Evolutionary conservation across 2,113 vertebrate species (phyloP).

Genomic region (Leptosomus discolor): DNA sequence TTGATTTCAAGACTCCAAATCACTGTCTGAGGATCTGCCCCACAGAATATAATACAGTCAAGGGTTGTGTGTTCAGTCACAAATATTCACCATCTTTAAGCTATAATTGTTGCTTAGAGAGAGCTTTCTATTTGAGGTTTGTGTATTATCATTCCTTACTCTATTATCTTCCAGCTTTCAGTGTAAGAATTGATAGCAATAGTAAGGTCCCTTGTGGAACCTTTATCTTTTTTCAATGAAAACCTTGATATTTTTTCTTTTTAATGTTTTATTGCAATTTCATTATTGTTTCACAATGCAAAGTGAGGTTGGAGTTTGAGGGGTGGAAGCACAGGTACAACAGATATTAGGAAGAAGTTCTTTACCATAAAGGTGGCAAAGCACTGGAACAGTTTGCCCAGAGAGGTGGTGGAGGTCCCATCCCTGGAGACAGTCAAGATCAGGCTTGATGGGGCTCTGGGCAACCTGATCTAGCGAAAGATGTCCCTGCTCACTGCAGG

Average conservation of each 20-base stretch:
- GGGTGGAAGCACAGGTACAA: not conserved
- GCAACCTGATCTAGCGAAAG: no score
- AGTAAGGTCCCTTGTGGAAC: not conserved
- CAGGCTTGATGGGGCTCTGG: no score
- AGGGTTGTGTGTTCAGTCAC: not conserved
- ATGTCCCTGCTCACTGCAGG: no score
- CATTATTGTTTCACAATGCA: not conserved
- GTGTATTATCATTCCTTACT: not conserved
- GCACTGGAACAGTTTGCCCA: no score
- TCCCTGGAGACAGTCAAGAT: no score
- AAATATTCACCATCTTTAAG: not conserved
- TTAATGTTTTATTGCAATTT: not conserved
- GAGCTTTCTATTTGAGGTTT: not conserved
- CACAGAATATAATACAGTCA: not conserved
- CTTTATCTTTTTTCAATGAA: not conserved
- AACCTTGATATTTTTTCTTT: not conserved
- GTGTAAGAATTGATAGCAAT: not conserved
- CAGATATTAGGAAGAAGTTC: no score
- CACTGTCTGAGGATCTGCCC: not conserved
- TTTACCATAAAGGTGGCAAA: no score
- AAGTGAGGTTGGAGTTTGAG: not conserved
- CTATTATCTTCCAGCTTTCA: not conserved
- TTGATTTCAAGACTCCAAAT: not conserved
- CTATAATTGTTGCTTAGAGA: not conserved
- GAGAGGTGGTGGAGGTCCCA: no score